Conservation (phyloP, 2,797 vertebrate genomes). For the Pelodytes ibericus region DNA sequence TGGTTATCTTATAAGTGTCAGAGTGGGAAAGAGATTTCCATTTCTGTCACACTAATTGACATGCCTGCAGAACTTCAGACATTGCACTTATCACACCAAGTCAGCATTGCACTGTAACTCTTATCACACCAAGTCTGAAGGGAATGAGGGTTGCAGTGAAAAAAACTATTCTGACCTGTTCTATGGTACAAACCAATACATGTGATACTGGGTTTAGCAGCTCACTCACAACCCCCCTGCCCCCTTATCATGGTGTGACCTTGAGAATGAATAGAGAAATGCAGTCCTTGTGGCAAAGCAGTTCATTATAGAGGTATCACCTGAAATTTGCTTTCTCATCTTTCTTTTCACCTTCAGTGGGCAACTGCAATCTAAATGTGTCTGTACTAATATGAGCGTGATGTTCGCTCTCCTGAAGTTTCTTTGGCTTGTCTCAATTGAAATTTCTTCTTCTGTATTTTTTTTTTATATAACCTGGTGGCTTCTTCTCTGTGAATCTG, state of each 20-base stretch:
- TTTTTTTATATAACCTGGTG: neutral
- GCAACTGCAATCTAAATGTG: conserved; percentile 53
- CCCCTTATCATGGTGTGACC: conserved; percentile 32
- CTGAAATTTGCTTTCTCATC: conserved; percentile 55
- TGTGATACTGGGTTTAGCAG: neutral
- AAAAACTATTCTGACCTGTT: too few relatives aligned
- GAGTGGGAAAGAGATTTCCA: too few relatives aligned
- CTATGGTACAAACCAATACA: neutral
- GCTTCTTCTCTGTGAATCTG: conserved; percentile 4
- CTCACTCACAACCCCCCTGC: too few relatives aligned
- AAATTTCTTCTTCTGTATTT: conserved; percentile 23
- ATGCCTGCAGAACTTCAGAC: too few relatives aligned
- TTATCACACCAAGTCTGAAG: too few relatives aligned
- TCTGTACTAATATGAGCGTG: conserved; percentile 49
- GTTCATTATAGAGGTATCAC: conserved; percentile 53
- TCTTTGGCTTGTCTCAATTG: conserved; percentile 28
- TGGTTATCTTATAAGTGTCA: too few relatives aligned
- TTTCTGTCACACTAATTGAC: too few relatives aligned
- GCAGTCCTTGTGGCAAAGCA: conserved; percentile 38
- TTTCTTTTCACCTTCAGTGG: conserved; percentile 55
- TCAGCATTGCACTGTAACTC: too few relatives aligned
- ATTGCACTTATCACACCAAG: too few relatives aligned
- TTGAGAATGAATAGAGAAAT: conserved; percentile 54
- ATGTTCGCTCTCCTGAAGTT: conserved; percentile 37
- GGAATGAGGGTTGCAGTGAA: neutral